Conservation (phyloP, 2,113 vertebrate genomes). For the Speoplatyrhinus poulsoni region DNA sequence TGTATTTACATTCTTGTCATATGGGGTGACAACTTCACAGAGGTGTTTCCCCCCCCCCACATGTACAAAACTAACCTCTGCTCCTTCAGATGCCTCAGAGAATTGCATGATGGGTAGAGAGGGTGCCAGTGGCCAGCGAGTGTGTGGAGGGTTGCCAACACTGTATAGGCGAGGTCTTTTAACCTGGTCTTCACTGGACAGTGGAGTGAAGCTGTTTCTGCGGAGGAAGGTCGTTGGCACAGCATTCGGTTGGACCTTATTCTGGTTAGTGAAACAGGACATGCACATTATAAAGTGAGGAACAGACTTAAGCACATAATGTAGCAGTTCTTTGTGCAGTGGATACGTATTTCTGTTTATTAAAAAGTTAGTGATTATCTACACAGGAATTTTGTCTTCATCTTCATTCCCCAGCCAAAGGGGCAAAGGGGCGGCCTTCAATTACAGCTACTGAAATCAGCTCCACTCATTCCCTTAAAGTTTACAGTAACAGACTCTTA, state of each 20-base stretch:
- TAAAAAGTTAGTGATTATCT: no score
- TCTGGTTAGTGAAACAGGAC: conserved; percentile 70
- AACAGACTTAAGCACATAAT: not conserved
- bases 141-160: conserved; percentile 76
- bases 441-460: no score
- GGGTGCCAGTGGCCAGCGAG: conserved; percentile 62
- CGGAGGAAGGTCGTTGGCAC: conserved; percentile 77
- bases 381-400: no score
- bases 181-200: conserved; percentile 85
- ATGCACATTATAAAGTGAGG: not conserved
- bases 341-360: no score
- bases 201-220: conserved; percentile 90
- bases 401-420: no score
- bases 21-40: no score
- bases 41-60: no score
- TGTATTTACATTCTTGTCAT: no score
- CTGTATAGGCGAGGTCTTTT: conserved; percentile 88
- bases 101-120: conserved; percentile 70
- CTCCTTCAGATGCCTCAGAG: conserved; percentile 75
- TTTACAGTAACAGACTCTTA: no score
- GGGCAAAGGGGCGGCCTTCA: no score
- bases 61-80: conserved; percentile 47
- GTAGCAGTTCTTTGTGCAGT: no score
- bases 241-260: conserved; percentile 54
- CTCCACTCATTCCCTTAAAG: no score